phyloP scores from a whole-genome alignment of 2,888 invertebrate species.

The Meganola albula region DNA sequence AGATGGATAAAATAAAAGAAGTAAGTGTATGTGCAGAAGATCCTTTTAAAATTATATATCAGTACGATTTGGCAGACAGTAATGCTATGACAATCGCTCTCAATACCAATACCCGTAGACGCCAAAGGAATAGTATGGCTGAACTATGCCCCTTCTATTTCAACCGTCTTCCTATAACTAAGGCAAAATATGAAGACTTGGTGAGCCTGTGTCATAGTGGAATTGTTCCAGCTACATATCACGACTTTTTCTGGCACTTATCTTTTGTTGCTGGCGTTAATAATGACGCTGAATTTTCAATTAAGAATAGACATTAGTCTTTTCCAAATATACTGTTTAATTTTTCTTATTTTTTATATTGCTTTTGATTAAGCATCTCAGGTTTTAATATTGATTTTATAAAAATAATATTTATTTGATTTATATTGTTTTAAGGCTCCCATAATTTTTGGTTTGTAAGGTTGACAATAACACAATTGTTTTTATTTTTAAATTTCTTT shows the following conservation, averaged over 20 bases:
- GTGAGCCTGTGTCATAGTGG: background rate
- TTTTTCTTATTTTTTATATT: too few species aligned
- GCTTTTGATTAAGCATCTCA: too few species aligned
- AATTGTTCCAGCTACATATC: conserved; percentile 1
- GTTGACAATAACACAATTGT: conserved; percentile 1
- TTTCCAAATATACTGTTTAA: conserved; percentile 1
- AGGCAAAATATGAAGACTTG: background rate
- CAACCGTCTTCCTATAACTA: background rate
- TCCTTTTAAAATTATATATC: background rate
- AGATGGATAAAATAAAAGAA: conserved; percentile 4
- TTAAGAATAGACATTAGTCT: background rate
- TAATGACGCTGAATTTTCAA: background rate
- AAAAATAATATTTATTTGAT: background rate
- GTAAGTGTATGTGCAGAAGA: background rate
- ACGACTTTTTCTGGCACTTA: background rate
- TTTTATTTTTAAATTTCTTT: conserved; percentile 2
- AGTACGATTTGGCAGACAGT: conserved; percentile 1
- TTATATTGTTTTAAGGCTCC: background rate
- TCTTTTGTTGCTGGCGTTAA: background rate
- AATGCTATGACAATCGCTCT: background rate
- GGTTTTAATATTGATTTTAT: too few species aligned
- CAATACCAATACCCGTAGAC: background rate
- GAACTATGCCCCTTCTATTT: too few species aligned
- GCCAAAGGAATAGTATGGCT: background rate
- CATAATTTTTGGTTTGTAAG: conserved; percentile 1